Conservation (phyloP, 2,113 vertebrate species). For the mouse (Mus musculus) region DNA sequence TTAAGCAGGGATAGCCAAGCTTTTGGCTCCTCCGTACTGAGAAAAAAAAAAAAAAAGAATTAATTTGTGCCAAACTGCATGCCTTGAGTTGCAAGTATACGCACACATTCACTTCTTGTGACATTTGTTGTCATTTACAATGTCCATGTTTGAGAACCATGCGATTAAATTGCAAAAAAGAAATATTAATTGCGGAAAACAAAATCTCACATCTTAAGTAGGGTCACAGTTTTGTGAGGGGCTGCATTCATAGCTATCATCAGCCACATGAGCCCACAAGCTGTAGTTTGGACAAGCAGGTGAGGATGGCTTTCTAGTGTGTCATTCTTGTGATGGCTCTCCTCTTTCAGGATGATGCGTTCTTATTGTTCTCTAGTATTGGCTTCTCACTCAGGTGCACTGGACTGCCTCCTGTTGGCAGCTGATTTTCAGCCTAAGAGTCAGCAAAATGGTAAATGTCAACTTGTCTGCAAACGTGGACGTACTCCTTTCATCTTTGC, state of each 20-base stretch:
- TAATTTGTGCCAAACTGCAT: neutral
- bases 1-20: neutral
- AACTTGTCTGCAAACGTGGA: neutral
- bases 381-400: neutral
- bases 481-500: neutral
- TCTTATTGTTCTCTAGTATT: neutral
- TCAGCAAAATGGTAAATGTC: neutral
- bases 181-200: neutral
- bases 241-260: neutral
- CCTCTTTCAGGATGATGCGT: neutral
- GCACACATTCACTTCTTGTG: neutral
- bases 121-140: neutral
- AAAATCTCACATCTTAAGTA: neutral
- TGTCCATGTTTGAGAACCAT: neutral
- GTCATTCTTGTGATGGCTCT: neutral
- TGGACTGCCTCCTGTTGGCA: neutral
- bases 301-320: neutral
- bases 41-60: too few relatives aligned
- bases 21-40: neutral
- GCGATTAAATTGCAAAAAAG: neutral
- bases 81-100: neutral
- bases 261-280: too few relatives aligned
- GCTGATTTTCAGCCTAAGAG: neutral
- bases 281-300: neutral
- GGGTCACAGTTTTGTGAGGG: neutral